A percentile compares a stretch with the other conserved stretches of the same genome.
Evolutionary conservation across 1,140 invertebrate genomes (phyloP).

Genomic region (Brachionus sp.): DNA sequence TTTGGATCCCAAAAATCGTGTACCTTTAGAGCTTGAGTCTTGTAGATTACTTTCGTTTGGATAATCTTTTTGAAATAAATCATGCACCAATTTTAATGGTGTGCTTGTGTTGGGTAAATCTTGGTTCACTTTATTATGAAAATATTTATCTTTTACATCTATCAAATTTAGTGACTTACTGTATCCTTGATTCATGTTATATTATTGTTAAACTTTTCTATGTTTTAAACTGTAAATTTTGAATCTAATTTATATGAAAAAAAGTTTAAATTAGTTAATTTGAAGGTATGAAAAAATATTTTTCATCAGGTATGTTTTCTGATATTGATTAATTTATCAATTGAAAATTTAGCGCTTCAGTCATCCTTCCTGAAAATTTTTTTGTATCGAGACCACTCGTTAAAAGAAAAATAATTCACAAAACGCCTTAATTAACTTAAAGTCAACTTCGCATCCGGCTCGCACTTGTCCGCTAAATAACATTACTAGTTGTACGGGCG

Average conservation of each 20-base stretch:
- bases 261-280: neutral
- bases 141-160: neutral
- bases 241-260: neutral
- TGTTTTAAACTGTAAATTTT: neutral
- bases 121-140: neutral
- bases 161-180: neutral
- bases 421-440: slow-evolving; percentile 4
- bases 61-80: neutral
- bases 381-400: neutral
- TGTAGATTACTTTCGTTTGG: neutral
- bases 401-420: slow-evolving; percentile 3
- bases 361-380: slow-evolving; percentile 26
- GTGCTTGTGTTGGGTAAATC: neutral
- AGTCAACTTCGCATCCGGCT: neutral
- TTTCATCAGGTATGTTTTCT: neutral
- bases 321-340: neutral
- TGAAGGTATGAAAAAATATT: neutral
- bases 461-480: slow-evolving; percentile 9
- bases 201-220: neutral
- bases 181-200: neutral
- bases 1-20: neutral
- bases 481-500: neutral
- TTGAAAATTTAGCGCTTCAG: neutral
- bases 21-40: neutral
- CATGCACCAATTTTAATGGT: neutral